A percentile compares a stretch with the other conserved stretches of the same genome.
These are phyloP conservation scores for Oreamnos americanus DNA, from an alignment of 2,113 vertebrate species.

Conservation along the genomic window DNA sequence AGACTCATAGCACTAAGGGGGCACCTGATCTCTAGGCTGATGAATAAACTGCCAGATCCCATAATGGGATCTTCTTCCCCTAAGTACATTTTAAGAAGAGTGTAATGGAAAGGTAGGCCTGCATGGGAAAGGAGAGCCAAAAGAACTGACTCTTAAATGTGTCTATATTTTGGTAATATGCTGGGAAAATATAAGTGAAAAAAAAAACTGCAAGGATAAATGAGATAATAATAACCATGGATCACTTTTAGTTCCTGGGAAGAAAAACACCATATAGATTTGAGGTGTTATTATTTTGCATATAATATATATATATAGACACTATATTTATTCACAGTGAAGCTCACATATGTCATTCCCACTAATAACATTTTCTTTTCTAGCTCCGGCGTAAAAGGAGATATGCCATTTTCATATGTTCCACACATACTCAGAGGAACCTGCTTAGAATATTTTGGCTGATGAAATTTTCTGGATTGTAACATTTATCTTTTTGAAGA, in stretches of 20 bases:
- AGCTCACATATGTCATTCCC: slow-evolving; percentile 61
- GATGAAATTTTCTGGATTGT: slow-evolving; percentile 54
- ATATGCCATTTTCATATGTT: slow-evolving; percentile 42
- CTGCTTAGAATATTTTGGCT: slow-evolving; percentile 59
- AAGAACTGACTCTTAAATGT: slow-evolving; percentile 32
- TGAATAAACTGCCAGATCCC: not conserved
- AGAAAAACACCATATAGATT: slow-evolving; percentile 49
- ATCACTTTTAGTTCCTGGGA: slow-evolving; percentile 62
- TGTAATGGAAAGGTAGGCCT: not conserved
- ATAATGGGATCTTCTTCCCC: not conserved
- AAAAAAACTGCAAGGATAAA: slow-evolving; percentile 57
- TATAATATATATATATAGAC: slow-evolving; percentile 49
- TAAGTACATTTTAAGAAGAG: not conserved
- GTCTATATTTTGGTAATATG: slow-evolving; percentile 54
- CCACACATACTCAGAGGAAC: slow-evolving; percentile 41
- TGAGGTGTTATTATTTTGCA: slow-evolving; percentile 61
- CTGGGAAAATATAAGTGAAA: slow-evolving; percentile 55
- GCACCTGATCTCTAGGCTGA: not conserved
- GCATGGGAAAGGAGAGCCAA: not conserved
- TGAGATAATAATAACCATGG: slow-evolving; percentile 59
- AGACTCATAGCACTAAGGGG: not conserved
- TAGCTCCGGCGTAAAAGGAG: not conserved
- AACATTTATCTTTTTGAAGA: slow-evolving; percentile 63
- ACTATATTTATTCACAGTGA: slow-evolving; percentile 66
- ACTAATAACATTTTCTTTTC: slow-evolving; percentile 71